Evolutionary conservation across 2,888 invertebrate species (phyloP).

Genomic region (Melikaiella ostensackeni): DNA sequence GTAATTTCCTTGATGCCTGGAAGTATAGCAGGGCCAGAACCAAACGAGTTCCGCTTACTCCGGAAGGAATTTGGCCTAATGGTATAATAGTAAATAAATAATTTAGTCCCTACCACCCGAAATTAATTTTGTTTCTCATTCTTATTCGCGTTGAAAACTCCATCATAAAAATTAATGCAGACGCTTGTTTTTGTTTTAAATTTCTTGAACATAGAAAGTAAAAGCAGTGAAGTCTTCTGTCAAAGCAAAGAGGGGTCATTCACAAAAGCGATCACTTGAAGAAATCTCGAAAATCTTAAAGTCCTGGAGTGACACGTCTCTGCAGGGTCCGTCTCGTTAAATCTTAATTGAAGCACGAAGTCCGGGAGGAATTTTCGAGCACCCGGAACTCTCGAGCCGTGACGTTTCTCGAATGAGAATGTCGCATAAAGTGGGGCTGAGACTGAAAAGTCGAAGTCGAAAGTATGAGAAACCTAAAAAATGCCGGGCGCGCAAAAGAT

Average conservation of each 20-base stretch:
- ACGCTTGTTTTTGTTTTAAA: not conserved
- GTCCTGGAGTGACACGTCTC: not conserved
- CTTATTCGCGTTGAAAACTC: too few species aligned
- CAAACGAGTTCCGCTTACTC: too few species aligned
- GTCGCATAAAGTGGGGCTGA: not conserved
- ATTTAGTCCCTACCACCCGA: too few species aligned
- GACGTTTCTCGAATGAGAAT: not conserved
- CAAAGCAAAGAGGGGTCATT: not conserved
- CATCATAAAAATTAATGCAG: too few species aligned
- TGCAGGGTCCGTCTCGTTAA: not conserved
- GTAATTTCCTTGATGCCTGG: too few species aligned
- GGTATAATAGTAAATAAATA: too few species aligned
- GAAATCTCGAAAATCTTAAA: not conserved
- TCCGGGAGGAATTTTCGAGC: not conserved
- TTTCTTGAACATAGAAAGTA: not conserved
- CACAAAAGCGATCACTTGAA: not conserved
- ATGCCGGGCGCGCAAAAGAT: not conserved
- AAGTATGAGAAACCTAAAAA: slow-evolving; percentile 1
- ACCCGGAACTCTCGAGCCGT: not conserved
- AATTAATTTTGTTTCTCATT: too few species aligned
- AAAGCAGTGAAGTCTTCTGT: not conserved
- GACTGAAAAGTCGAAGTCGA: not conserved
- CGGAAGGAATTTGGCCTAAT: too few species aligned
- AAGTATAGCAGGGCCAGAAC: too few species aligned
- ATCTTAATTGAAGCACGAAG: slow-evolving; percentile 13